Percentiles rank a stretch among this genome's conserved stretches.
Evolutionary conservation across 2,113 vertebrate species (phyloP).

Genomic region (Okapia johnstoni): DNA sequence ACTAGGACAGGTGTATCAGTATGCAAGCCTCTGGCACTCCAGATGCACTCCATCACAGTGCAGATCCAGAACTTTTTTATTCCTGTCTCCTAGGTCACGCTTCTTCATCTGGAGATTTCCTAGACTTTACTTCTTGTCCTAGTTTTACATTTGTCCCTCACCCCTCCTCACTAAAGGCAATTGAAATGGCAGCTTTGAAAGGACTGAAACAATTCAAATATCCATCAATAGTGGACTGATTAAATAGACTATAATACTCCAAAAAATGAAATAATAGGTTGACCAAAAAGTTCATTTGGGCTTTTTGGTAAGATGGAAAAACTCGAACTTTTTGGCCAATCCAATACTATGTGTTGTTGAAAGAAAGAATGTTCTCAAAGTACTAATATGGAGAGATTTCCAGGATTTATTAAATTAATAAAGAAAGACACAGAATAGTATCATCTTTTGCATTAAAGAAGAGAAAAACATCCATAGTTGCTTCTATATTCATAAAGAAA

Average conservation of each 20-base stretch:
- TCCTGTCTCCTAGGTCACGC: slow-evolving; percentile 59
- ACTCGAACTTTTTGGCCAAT: not conserved
- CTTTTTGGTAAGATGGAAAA: not conserved
- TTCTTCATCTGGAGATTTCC: not conserved
- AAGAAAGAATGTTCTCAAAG: not conserved
- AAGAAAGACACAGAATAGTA: not conserved
- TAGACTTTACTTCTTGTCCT: not conserved
- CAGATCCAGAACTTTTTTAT: slow-evolving; percentile 62
- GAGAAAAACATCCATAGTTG: not conserved
- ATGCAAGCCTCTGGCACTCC: slow-evolving; percentile 81
- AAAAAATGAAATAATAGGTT: not conserved
- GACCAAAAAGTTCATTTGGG: not conserved
- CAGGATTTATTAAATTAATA: not conserved
- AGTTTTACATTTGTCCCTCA: not conserved
- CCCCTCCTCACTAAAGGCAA: not conserved
- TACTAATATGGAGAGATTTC: not conserved
- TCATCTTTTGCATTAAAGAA: not conserved
- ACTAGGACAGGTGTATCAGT: slow-evolving; percentile 71
- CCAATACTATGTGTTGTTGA: not conserved
- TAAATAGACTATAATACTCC: not conserved
- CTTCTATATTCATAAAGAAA: slow-evolving; percentile 3
- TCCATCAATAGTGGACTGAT: not conserved
- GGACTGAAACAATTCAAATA: not conserved
- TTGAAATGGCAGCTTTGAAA: not conserved
- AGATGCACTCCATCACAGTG: slow-evolving; percentile 75